phyloP scores from a whole-genome alignment of 2,797 vertebrate genomes.

The Helostoma temminkii region DNA sequence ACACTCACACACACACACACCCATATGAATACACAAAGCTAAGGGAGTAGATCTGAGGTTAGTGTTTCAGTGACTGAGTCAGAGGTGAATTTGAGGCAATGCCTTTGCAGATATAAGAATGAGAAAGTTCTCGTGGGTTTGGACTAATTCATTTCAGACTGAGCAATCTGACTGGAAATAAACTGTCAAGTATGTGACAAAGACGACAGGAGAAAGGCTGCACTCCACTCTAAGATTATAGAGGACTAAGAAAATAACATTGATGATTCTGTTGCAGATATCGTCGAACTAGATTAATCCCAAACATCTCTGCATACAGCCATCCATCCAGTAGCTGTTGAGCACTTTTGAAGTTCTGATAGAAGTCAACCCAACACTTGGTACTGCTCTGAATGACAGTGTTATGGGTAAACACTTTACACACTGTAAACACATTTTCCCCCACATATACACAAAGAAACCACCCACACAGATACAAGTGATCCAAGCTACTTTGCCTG shows the following conservation, averaged over 20 bases:
- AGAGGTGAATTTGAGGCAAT: constrained; percentile 54
- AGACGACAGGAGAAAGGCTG: constrained; percentile 17
- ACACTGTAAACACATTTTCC: not conserved
- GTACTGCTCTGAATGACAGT: not conserved
- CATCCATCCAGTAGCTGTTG: too few relatives aligned
- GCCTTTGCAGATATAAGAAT: constrained; percentile 35
- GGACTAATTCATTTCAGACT: constrained; percentile 33
- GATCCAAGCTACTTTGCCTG: constrained; percentile 31
- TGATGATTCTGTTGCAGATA: too few relatives aligned
- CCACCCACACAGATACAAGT: not conserved
- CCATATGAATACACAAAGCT: not conserved
- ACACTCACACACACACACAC: constrained; percentile 24
- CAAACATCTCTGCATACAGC: too few relatives aligned
- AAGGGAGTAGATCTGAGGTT: constrained; percentile 40
- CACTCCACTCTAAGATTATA: not conserved
- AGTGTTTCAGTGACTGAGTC: constrained; percentile 48
- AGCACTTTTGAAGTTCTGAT: not conserved
- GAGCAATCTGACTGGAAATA: constrained; percentile 19
- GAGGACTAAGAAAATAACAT: not conserved
- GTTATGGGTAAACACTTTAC: not conserved
- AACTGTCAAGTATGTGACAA: constrained; percentile 11
- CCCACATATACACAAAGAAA: constrained; percentile 6
- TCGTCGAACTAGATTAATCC: too few relatives aligned
- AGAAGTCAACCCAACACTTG: not conserved
- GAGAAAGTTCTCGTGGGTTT: constrained; percentile 41